phyloP scores from a whole-genome alignment of 2,888 invertebrate genomes.

The Tenthredo amoena region DNA sequence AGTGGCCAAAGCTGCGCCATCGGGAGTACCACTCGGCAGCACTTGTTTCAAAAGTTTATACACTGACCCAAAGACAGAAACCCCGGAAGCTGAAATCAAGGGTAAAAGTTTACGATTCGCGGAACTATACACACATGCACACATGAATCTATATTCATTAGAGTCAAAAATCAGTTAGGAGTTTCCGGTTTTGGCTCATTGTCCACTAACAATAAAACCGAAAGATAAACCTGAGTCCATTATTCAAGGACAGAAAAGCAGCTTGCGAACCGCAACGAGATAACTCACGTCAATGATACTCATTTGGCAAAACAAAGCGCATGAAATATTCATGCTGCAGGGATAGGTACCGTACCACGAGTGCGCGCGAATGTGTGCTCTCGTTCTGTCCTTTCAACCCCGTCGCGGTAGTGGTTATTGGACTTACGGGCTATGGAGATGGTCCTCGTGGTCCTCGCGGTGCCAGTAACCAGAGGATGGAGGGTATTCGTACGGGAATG shows the following conservation, averaged over 20 bases:
- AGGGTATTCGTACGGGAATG: not conserved
- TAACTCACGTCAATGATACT: slow-evolving; percentile 53
- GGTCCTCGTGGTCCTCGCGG: slow-evolving; percentile 47
- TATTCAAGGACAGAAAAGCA: slow-evolving; percentile 44
- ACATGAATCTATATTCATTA: not conserved
- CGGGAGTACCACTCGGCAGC: slow-evolving; percentile 3
- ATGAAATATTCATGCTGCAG: slow-evolving; percentile 47
- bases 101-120: not conserved
- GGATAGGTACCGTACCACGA: slow-evolving; percentile 2
- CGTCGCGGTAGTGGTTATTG: slow-evolving; percentile 51
- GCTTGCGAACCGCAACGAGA: slow-evolving; percentile 49
- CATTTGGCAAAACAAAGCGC: slow-evolving; percentile 52
- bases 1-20: slow-evolving; percentile 24
- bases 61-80: slow-evolving; percentile 21
- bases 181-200: not conserved
- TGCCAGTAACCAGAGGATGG: slow-evolving; percentile 27
- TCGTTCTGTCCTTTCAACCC: slow-evolving; percentile 8
- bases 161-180: not conserved
- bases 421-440: slow-evolving; percentile 46
- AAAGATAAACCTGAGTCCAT: slow-evolving; percentile 27
- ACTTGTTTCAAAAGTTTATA: slow-evolving; percentile 27
- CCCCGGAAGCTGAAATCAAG: not conserved
- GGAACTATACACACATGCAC: not conserved
- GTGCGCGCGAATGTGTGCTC: slow-evolving; percentile 31
- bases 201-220: not conserved